A percentile compares a stretch with the other conserved stretches of the same genome.
Conservation (phyloP, 2,113 vertebrate species). For the Peromyscus maniculatus region DNA sequence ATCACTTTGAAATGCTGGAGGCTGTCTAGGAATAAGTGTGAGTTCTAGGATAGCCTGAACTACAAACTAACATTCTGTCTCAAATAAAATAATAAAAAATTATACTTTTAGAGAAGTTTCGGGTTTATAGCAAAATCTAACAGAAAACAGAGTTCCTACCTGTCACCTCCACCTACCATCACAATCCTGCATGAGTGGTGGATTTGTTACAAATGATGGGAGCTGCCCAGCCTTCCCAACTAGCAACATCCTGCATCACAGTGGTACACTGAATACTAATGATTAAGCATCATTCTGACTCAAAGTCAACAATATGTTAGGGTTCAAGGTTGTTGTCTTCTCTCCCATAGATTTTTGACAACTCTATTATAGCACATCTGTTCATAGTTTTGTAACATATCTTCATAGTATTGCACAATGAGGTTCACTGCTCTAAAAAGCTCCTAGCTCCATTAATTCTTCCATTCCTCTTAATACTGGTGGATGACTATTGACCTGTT, state of each 20-base stretch:
- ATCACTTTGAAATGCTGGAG: neutral
- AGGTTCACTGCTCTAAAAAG: neutral
- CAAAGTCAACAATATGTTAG: neutral
- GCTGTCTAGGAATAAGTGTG: neutral
- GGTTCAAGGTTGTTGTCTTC: neutral
- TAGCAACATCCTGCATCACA: neutral
- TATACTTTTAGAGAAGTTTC: neutral
- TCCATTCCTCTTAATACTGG: neutral
- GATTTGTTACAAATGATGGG: neutral
- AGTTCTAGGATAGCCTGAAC: neutral
- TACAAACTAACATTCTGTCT: neutral
- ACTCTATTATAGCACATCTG: neutral
- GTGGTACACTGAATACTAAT: neutral
- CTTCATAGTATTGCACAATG: neutral
- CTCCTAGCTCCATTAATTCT: too few relatives aligned
- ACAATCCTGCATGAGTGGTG: neutral
- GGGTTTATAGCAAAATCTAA: neutral
- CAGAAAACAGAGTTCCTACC: neutral
- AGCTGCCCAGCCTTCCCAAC: neutral
- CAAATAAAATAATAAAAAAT: neutral
- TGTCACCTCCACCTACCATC: rapidly evolving
- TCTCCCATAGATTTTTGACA: neutral
- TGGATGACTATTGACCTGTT: neutral
- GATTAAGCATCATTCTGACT: neutral
- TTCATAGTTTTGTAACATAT: too few relatives aligned